Base-by-base conservation (phyloP, 2,888 invertebrate genomes). In the Dastarcus helophoroides region DNA sequence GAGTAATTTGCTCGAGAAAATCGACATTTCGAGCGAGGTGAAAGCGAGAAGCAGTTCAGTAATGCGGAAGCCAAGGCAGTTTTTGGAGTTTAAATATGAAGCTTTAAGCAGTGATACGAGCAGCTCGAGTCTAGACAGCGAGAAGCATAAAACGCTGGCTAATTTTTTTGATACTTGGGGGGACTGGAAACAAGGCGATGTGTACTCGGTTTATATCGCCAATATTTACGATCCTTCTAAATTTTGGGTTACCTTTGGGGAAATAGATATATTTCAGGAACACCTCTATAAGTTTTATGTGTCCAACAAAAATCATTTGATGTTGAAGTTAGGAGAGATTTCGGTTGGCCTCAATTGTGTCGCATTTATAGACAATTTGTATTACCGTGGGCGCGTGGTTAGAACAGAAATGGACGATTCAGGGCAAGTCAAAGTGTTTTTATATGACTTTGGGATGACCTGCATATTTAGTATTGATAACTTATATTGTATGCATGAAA, bases 221-320 rank as follows among this genome's bases (percentile, higher is more conserved):
- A 26, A 31, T 22, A 26, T 31, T n/a, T 35, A 31, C 19, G 35
- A 35, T 23, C 35, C 27, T 3, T 35, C 35, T 2, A 35, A 35
- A 14, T 35, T 35, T 19, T 35, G 35, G 35, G 27, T 35, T 10
- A 31, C 14, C 12, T 26, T 35, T 12, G 27, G 12, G 11, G 22
- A 31, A 14, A 10, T 27, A 16, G 27, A 26, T n/a, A 3, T 13
- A 9, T 14, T 35, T 9, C 16, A 35, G 11, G 27, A 22, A 7
- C 12, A 23, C 17, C 14, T 35, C n/a, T 35, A 3, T 4, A 11
- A 31, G 8, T 35, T 35, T 19, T 35, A 35, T 16, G n/a, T 11
- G 5, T 12, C 12, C n/a, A 17, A 27, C 3, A 23, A 22, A n/a
- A 6, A 22, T 2, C 14, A 26, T 17, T 26, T 21, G 10, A 9